These are phyloP conservation scores for Oostethus manadensis DNA, from an alignment of 2,113 vertebrate genomes.

Conservation along the genomic window DNA sequence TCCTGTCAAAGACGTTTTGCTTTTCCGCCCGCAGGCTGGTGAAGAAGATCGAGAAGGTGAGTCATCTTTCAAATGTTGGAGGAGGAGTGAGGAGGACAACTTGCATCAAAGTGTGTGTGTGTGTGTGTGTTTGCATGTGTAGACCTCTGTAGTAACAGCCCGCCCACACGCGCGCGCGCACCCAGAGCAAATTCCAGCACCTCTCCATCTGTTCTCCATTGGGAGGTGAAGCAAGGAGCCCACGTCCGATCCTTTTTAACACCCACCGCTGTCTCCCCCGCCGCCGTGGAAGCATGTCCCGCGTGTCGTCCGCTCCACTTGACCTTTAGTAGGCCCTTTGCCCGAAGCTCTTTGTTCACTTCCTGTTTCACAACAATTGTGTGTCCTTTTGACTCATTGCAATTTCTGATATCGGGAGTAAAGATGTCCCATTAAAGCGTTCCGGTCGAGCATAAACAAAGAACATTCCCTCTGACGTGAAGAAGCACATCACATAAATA, in stretches of 20 bases:
- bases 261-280: slow-evolving; percentile 23
- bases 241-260: slow-evolving; percentile 42
- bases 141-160: slow-evolving; percentile 19
- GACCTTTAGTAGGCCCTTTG: not conserved
- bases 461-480: no score
- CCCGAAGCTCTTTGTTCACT: no score
- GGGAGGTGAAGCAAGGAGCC: slow-evolving; percentile 48
- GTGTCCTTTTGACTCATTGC: no score
- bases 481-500: no score
- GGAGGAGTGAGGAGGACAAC: not conserved
- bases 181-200: slow-evolving; percentile 53
- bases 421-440: no score
- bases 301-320: slow-evolving; percentile 7
- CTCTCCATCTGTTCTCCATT: slow-evolving; percentile 62
- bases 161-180: slow-evolving; percentile 16
- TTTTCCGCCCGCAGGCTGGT: slow-evolving; percentile 61
- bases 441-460: no score
- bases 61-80: slow-evolving; percentile 24
- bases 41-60: slow-evolving; percentile 70
- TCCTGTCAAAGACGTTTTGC: slow-evolving; percentile 23
- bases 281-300: not conserved
- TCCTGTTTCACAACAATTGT: no score
- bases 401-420: no score
- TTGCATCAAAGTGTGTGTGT: slow-evolving; percentile 28
- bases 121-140: slow-evolving; percentile 26